Evolutionary conservation across 2,113 vertebrate species (phyloP), one percentile per base, ranked within the genome.

Genomic region (Chaetorhynchus papuensis): DNA sequence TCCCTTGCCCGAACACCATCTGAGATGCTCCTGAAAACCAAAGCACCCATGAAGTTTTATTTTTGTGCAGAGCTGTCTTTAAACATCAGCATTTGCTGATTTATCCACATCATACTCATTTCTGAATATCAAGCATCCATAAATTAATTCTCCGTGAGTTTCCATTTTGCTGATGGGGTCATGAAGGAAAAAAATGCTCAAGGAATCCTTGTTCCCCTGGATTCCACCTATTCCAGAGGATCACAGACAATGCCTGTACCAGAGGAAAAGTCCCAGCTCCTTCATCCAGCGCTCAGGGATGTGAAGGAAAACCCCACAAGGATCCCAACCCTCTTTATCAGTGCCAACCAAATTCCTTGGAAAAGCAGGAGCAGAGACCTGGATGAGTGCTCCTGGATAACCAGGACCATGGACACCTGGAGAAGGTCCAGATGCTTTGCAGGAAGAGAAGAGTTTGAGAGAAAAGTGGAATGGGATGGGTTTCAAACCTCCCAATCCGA

Each of bases 81-180:
- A 21, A 74, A n/a, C 28, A 31, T 14, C 31, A 33, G 5, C 27
- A 21, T 35, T 47, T 20, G 4, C 22, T 42, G 42, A 21, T 56
- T 66, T 33, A 24, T 45, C 75, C 4, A 0, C 13, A 3, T 11
- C 1, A 1, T 7, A 4, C 33, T 45, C 49, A 31, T 54, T 44
- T 23, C 47, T 37, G 50, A 53, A 45, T 13, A 15, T 12, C 13
- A 44, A n/a, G n/a, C n/a, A 50, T 8, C 31, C 35, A 21, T 10
- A 23, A 53, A 57, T 31, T 4, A 69, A 31, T 61, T 84, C 7
- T 53, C 37, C 0, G 0, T 2, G 7, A 31, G 3, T 61, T 93
- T 44, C 13, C 15, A 8, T 65, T 74, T 56, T 74, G 35, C 18
- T 65, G 68, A 21, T 18, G 45, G 26, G 15, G 3, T 28, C 65